These are phyloP conservation scores for Spinus pinus DNA, from an alignment of 2,797 vertebrate genomes.

Conservation along the genomic window DNA sequence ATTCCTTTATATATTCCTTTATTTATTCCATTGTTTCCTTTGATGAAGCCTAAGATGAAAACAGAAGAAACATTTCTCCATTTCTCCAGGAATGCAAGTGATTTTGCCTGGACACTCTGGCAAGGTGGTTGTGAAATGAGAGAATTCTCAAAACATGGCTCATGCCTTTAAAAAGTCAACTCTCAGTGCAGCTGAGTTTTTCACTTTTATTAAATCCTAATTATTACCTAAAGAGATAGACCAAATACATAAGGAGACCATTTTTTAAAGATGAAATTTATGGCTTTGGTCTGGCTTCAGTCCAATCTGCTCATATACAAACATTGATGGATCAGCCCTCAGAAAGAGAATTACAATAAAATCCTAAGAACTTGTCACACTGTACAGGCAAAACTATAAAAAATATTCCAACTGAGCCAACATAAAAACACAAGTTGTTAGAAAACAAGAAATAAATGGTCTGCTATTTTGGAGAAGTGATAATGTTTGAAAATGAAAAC, in stretches of 20 bases:
- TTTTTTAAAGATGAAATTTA: not conserved
- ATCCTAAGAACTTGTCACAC: not conserved
- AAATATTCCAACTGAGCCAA: not conserved
- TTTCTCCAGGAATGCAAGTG: not conserved
- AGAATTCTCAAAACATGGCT: not conserved
- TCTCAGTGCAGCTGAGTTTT: not conserved
- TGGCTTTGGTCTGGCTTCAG: not conserved
- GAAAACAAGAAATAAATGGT: conserved; percentile 46
- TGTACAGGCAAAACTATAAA: not conserved
- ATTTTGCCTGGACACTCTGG: not conserved
- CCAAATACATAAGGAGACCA: not conserved
- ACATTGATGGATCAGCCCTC: not conserved
- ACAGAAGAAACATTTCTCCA: not conserved
- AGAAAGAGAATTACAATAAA: not conserved
- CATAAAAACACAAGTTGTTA: conserved; percentile 28
- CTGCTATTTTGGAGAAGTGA: conserved; percentile 36
- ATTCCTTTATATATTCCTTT: not conserved
- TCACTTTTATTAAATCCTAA: not conserved
- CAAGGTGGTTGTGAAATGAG: not conserved
- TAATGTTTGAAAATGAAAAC: conserved; percentile 50
- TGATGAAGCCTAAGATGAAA: not conserved
- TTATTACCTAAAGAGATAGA: not conserved
- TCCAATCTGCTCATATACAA: not conserved
- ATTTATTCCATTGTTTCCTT: not conserved
- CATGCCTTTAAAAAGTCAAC: not conserved